Conservation (phyloP, 2,888 invertebrate genomes). For the Lomographa bimaculata region DNA sequence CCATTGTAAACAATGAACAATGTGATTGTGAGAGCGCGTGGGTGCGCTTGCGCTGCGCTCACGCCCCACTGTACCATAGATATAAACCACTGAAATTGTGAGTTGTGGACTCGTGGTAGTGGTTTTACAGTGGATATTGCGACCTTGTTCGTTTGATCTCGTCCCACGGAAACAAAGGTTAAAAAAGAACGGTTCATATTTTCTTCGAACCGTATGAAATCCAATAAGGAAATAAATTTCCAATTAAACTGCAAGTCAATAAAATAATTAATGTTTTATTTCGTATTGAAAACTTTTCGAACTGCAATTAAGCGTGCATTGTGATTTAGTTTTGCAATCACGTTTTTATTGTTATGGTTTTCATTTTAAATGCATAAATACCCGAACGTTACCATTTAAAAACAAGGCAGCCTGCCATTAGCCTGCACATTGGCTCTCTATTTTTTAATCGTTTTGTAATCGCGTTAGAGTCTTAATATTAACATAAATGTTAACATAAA, state of each 20-base stretch:
- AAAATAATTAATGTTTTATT: conserved; percentile 8
- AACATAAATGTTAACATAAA: too few species aligned
- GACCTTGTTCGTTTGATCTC: conserved; percentile 32
- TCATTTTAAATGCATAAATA: conserved; percentile 2
- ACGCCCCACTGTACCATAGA: neutral
- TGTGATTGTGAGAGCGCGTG: conserved; percentile 39
- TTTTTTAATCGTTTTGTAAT: too few species aligned
- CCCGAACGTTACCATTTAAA: too few species aligned
- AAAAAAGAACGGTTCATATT: conserved; percentile 24
- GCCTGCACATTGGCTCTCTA: too few species aligned
- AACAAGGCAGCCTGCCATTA: too few species aligned
- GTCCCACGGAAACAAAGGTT: conserved; percentile 41
- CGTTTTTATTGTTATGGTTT: neutral
- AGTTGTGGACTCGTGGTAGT: too few species aligned
- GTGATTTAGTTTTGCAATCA: conserved; percentile 3
- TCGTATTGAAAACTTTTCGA: conserved; percentile 2
- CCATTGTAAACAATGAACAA: conserved; percentile 40
- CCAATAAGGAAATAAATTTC: conserved; percentile 22
- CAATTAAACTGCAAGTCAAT: conserved; percentile 7
- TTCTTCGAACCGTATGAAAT: conserved; percentile 14
- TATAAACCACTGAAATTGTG: too few species aligned
- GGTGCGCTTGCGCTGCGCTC: conserved; percentile 38
- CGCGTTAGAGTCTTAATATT: too few species aligned
- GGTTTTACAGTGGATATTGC: neutral
- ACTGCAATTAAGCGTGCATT: conserved; percentile 11